Evolutionary conservation across 2,888 invertebrate genomes (phyloP).

Genomic region (Lepidonotus clava): DNA sequence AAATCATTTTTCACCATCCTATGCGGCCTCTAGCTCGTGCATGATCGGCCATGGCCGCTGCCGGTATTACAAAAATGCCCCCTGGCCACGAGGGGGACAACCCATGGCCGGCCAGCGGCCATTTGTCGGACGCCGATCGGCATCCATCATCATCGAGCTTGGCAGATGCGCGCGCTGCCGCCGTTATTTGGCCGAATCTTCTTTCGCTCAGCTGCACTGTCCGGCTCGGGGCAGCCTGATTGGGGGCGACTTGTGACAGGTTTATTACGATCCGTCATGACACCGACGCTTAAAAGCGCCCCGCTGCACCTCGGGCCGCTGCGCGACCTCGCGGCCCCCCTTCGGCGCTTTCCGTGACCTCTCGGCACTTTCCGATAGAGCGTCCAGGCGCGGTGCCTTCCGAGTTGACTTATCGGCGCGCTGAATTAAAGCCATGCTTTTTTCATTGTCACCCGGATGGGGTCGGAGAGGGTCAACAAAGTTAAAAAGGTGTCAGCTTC

Average conservation of each 20-base stretch:
- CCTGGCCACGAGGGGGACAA: conserved; percentile 6
- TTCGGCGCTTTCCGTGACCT: conserved; percentile 40
- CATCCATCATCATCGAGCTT: conserved; percentile 51
- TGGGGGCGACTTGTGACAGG: conserved; percentile 54
- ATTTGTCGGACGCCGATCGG: conserved; percentile 45
- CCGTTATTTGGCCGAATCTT: conserved; percentile 46
- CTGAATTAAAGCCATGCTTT: conserved; percentile 42
- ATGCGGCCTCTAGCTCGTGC: conserved; percentile 23
- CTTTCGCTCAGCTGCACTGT: conserved; percentile 46
- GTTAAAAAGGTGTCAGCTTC: conserved; percentile 35
- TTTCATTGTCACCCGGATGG: conserved; percentile 46
- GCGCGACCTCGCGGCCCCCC: conserved; percentile 46
- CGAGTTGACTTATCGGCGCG: not conserved
- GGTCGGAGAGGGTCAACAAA: conserved; percentile 21
- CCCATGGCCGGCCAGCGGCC: conserved; percentile 14
- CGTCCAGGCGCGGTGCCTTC: not conserved
- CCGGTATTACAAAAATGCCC: conserved; percentile 42
- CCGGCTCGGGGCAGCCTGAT: conserved; percentile 23
- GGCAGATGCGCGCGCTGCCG: conserved; percentile 41
- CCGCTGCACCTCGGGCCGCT: conserved; percentile 37
- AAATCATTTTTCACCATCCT: conserved; percentile 52
- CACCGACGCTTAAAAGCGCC: conserved; percentile 49
- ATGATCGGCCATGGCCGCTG: conserved; percentile 36
- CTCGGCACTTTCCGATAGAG: conserved; percentile 40
- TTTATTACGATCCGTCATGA: conserved; percentile 54